These are phyloP conservation scores for Bovichtus diacanthus DNA, from an alignment of 2,797 vertebrate species.

Conservation along the genomic window DNA sequence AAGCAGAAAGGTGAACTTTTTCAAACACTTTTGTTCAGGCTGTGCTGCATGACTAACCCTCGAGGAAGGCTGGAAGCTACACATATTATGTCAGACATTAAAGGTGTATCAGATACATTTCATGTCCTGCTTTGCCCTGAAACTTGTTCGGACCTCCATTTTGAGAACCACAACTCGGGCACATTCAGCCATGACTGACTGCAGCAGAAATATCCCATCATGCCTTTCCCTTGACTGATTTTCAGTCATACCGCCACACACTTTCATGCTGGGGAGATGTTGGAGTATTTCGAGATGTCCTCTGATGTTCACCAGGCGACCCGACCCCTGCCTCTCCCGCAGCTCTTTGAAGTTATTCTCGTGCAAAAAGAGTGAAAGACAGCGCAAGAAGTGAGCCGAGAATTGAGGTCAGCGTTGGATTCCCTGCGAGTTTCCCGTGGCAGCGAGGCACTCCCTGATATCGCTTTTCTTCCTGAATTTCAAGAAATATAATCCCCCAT, in stretches of 20 bases:
- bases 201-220: slow-evolving; percentile 47
- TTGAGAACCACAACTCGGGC: slow-evolving; percentile 1
- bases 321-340: slow-evolving; percentile 34
- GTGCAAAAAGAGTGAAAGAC: slow-evolving; percentile 6
- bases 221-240: slow-evolving; percentile 40
- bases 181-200: slow-evolving; percentile 19
- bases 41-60: not conserved
- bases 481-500: slow-evolving; percentile 48
- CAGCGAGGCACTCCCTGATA: slow-evolving; percentile 17
- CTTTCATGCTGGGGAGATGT: slow-evolving; percentile 37
- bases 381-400: slow-evolving; percentile 35
- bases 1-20: slow-evolving; percentile 34
- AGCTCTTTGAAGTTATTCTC: slow-evolving; percentile 63
- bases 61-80: not conserved
- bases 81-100: not conserved
- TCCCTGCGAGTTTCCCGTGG: slow-evolving; percentile 9
- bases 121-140: not conserved
- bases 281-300: slow-evolving; percentile 41
- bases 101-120: not conserved
- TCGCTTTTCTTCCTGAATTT: slow-evolving; percentile 37
- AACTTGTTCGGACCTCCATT: slow-evolving; percentile 18
- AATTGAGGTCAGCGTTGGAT: slow-evolving; percentile 70
- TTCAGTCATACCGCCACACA: slow-evolving; percentile 14
- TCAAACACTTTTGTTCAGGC: slow-evolving; percentile 5
- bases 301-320: slow-evolving; percentile 61